These are phyloP conservation scores for Drosophila paranaensis DNA, from an alignment of 2,888 invertebrate species.

Conservation along the genomic window DNA sequence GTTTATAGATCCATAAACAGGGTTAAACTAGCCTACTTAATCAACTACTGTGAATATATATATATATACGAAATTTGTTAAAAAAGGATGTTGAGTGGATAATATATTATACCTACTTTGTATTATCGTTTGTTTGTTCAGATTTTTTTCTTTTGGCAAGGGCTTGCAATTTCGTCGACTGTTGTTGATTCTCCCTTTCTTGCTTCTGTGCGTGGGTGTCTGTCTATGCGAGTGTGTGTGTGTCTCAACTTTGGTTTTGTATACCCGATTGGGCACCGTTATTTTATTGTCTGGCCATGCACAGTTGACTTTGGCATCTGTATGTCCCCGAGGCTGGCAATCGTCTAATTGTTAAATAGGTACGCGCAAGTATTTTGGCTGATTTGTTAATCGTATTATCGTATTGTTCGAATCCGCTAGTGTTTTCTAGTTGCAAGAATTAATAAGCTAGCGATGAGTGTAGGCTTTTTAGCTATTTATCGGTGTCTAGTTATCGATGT, in stretches of 20 bases:
- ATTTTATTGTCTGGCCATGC: conserved; percentile 23
- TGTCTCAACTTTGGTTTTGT: conserved; percentile 9
- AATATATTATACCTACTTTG: conserved; percentile 10
- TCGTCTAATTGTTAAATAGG: conserved; percentile 1
- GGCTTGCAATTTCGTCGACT: not conserved
- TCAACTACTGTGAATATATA: conserved; percentile 5
- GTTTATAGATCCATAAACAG: not conserved
- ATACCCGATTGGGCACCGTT: conserved; percentile 15
- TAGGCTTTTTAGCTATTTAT: not conserved
- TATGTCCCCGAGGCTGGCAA: not conserved
- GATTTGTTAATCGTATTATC: not conserved
- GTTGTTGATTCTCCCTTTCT: conserved; percentile 12
- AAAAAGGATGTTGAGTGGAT: no score
- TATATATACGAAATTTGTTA: conserved; percentile 1
- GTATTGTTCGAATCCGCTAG: not conserved
- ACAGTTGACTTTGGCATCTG: not conserved
- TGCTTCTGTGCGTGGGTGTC: not conserved
- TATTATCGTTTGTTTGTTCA: conserved; percentile 1
- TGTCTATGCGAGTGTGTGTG: not conserved
- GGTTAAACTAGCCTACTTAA: conserved; percentile 1
- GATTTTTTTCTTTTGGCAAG: conserved; percentile 12
- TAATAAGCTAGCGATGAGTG: conserved; percentile 20
- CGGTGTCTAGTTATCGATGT: conserved; percentile 2
- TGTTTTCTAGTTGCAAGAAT: conserved; percentile 42
- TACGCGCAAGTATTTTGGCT: conserved; percentile 1